A percentile compares a stretch with the other conserved stretches of the same genome.
These are phyloP conservation scores for Torymus tubicola DNA, from an alignment of 2,888 invertebrate species.

Conservation along the genomic window DNA sequence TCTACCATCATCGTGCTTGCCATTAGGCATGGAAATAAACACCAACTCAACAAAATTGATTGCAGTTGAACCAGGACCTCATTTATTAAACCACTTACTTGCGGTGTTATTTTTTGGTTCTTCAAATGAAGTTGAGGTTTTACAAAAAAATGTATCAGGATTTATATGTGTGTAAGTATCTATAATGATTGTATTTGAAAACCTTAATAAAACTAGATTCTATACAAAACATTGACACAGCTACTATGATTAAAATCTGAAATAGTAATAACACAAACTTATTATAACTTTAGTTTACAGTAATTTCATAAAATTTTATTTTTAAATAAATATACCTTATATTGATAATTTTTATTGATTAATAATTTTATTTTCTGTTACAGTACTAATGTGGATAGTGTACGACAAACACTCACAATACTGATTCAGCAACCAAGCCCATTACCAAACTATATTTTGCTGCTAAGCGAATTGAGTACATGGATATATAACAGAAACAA, in stretches of 20 bases:
- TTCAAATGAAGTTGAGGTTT: slow-evolving; percentile 89
- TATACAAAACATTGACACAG: too few species aligned
- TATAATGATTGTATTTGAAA: neutral
- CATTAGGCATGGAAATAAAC: slow-evolving; percentile 94
- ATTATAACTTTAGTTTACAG: too few species aligned
- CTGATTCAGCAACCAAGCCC: slow-evolving; percentile 96
- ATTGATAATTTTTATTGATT: slow-evolving; percentile 11
- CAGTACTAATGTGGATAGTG: slow-evolving; percentile 93
- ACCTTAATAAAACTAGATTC: slow-evolving; percentile 14
- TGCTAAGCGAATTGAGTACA: slow-evolving; percentile 96
- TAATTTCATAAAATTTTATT: too few species aligned
- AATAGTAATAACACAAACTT: too few species aligned
- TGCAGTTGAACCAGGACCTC: slow-evolving; percentile 85
- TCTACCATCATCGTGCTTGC: slow-evolving; percentile 96
- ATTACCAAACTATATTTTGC: slow-evolving; percentile 89
- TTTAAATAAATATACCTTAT: too few species aligned
- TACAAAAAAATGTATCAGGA: slow-evolving; percentile 91
- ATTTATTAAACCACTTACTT: slow-evolving; percentile 91
- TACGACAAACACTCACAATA: slow-evolving; percentile 91
- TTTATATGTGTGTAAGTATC: slow-evolving; percentile 92
- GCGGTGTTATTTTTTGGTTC: slow-evolving; percentile 92
- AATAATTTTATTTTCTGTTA: slow-evolving; percentile 65
- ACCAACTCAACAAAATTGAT: slow-evolving; percentile 95
- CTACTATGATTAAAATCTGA: too few species aligned
- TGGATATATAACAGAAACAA: slow-evolving; percentile 88